Evolutionary conservation across 2,888 invertebrate species (phyloP), one percentile per base, ranked within the genome.

Genomic region (Dascillus cervinus): DNA sequence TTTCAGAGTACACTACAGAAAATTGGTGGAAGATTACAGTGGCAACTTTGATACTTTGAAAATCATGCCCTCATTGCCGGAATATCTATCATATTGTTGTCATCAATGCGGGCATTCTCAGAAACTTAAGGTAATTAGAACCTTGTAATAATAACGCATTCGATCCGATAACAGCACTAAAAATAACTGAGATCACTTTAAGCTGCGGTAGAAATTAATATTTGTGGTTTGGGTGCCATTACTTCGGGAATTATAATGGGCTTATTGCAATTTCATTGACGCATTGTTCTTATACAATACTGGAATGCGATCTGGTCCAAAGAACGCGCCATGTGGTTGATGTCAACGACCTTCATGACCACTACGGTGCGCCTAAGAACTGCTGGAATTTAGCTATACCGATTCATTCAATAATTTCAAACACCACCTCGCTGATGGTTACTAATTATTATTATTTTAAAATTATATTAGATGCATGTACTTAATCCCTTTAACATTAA

Each of bases 41-140:
- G 61, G 61, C 39, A 49, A 46, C 43, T 41, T 54, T 40, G 63
- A 65, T 34, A 58, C 60, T 26, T 50, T 65, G 27, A 65, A 63
- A 54, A 66, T 70, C 47, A 64, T 67, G 60, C 70, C 72, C 21
- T 63, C 67, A 13, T 53, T 72, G 36, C 70, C 72, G 45, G 72
- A 73, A 49, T 72, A 71, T 54, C 61, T 74, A 54, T 72, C 73
- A 32, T 74, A 73, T 55, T 73, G 72, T 49, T 75, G 75, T 58
- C 70, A 70, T 52, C 71, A 71, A 49, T 75, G 75, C 50, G 74
- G 75, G 37, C 73, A 74, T 58, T 69, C 68, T 52, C 74, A 74
- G 54, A 71, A 72, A 53, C 54, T 74, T 41, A 67, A 73, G 71
- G 73, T 73, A 65, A 62, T 13, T 9, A 10, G n/a, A n/a, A n/a